These are phyloP conservation scores for Sus scrofa DNA, from an alignment of 2,113 vertebrate genomes.

Conservation along the genomic window DNA sequence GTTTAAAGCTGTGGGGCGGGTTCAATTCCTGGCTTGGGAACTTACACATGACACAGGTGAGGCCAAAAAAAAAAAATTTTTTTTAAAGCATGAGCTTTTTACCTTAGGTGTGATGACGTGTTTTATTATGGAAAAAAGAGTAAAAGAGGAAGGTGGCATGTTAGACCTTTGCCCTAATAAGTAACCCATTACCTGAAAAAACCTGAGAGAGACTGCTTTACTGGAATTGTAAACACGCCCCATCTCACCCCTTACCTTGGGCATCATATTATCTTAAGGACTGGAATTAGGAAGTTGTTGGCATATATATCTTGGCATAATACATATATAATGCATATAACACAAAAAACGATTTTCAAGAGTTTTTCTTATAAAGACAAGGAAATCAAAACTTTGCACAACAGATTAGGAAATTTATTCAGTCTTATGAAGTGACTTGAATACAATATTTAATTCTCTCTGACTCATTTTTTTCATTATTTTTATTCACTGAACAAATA, in stretches of 20 bases:
- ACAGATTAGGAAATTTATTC: neutral
- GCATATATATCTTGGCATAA: no score
- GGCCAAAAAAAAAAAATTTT: no score
- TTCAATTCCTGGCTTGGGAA: no score
- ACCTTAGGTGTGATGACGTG: neutral
- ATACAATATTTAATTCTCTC: neutral
- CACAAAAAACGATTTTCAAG: neutral
- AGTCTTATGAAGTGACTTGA: neutral
- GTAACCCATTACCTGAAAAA: slow-evolving; percentile 55
- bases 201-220: neutral
- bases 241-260: neutral
- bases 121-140: neutral
- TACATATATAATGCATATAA: neutral
- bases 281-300: neutral
- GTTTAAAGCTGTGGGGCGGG: no score
- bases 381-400: neutral
- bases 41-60: no score
- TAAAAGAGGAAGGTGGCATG: neutral
- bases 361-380: neutral
- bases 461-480: neutral
- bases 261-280: neutral
- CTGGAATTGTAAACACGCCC: neutral
- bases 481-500: slow-evolving; percentile 26
- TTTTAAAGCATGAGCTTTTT: neutral
- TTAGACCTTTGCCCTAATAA: slow-evolving; percentile 47